Percentiles rank a stretch among this genome's conserved stretches.
These are phyloP conservation scores for Melolontha melolontha DNA, from an alignment of 2,888 invertebrate genomes.

Conservation along the genomic window DNA sequence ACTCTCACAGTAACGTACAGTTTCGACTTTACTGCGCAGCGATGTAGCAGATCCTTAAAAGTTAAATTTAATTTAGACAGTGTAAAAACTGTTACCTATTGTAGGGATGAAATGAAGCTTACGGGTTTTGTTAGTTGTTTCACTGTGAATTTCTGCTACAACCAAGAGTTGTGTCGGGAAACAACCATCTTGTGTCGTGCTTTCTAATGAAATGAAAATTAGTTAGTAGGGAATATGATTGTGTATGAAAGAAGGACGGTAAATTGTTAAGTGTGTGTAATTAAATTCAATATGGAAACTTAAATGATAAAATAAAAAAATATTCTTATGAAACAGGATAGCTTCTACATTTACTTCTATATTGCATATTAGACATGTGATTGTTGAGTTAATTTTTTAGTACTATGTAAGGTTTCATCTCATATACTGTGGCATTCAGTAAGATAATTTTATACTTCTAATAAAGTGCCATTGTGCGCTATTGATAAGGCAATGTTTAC, in stretches of 20 bases:
- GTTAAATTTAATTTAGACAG: background rate
- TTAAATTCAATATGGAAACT: too few species aligned
- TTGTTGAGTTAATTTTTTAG: too few species aligned
- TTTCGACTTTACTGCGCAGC: slow-evolving; percentile 40
- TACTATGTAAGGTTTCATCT: too few species aligned
- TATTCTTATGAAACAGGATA: too few species aligned
- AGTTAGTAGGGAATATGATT: slow-evolving; percentile 14
- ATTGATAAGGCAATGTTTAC: too few species aligned
- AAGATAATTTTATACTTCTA: too few species aligned
- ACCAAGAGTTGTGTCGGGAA: slow-evolving; percentile 40
- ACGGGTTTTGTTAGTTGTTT: slow-evolving; percentile 37
- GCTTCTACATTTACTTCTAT: too few species aligned
- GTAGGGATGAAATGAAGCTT: slow-evolving; percentile 25
- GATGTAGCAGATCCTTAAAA: slow-evolving; percentile 52
- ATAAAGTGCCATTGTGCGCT: too few species aligned
- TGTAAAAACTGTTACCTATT: background rate
- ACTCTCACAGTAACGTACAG: slow-evolving; percentile 67
- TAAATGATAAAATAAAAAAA: too few species aligned
- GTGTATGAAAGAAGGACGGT: background rate
- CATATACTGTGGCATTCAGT: too few species aligned
- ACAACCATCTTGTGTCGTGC: slow-evolving; percentile 34
- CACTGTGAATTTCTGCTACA: slow-evolving; percentile 42
- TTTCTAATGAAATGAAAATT: slow-evolving; percentile 40
- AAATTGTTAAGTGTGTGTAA: too few species aligned
- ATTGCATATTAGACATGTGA: too few species aligned